These are phyloP conservation scores for Hippocampus barbouri DNA, from an alignment of 2,113 vertebrate species.

Conservation along the genomic window DNA sequence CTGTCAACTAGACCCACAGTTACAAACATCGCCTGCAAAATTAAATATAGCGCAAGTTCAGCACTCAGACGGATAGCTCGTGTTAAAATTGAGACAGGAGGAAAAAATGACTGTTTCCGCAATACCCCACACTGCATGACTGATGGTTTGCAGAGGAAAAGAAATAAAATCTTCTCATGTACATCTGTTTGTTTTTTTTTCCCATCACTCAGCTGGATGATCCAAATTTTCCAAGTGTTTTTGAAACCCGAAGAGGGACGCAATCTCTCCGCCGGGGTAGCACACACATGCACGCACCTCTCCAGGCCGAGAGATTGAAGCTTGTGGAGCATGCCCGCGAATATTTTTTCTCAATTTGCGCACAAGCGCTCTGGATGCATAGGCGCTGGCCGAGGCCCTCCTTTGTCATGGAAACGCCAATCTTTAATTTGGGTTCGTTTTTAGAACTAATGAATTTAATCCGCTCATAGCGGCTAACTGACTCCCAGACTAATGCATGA, in stretches of 20 bases:
- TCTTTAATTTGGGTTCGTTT: slow-evolving; percentile 61
- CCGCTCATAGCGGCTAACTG: slow-evolving; percentile 45
- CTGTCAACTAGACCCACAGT: not conserved
- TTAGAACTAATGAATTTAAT: slow-evolving; percentile 46
- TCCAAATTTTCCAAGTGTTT: slow-evolving; percentile 32
- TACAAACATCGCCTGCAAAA: not conserved
- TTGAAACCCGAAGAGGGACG: slow-evolving; percentile 20
- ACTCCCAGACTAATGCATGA: slow-evolving; percentile 34
- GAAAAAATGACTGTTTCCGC: not conserved
- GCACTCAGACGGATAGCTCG: not conserved
- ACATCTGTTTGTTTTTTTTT: slow-evolving; percentile 9
- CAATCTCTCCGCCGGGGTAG: slow-evolving; percentile 4
- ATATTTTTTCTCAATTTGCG: slow-evolving; percentile 66
- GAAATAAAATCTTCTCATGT: not conserved
- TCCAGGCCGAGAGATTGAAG: slow-evolving; percentile 45
- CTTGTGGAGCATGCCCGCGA: slow-evolving; percentile 61
- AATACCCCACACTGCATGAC: slow-evolving; percentile 4
- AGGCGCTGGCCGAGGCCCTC: slow-evolving; percentile 50
- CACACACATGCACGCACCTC: slow-evolving; percentile 26
- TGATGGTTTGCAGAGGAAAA: slow-evolving; percentile 4
- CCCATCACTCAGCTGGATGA: slow-evolving; percentile 21
- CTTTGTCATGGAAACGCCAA: slow-evolving; percentile 72
- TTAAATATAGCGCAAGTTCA: not conserved
- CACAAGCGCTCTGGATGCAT: slow-evolving; percentile 47
- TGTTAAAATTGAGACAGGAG: slow-evolving; percentile 2